Conservation (phyloP, 2,113 vertebrate genomes). For the Brachirus orientalis region DNA sequence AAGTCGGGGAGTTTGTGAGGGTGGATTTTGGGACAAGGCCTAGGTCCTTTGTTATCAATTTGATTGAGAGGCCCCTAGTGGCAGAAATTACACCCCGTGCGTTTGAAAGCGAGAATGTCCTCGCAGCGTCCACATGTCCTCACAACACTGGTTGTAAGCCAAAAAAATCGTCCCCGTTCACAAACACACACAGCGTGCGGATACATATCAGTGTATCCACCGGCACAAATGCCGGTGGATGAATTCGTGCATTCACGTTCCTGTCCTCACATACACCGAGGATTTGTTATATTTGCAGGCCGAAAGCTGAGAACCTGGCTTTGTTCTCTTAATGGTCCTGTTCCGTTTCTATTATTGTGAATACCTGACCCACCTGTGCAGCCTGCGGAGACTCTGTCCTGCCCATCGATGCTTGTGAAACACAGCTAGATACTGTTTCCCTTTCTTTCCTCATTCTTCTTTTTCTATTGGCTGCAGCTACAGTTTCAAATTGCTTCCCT, state of each 20-base stretch:
- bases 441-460: constrained; percentile 50
- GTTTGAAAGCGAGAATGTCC: too few species aligned
- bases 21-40: too few species aligned
- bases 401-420: constrained; percentile 39
- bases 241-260: background rate
- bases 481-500: constrained; percentile 73
- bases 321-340: constrained; percentile 74
- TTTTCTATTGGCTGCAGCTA: constrained; percentile 48
- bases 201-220: background rate
- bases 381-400: constrained; percentile 53
- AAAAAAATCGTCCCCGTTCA: too few species aligned
- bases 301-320: constrained; percentile 58
- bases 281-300: constrained; percentile 48
- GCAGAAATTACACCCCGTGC: too few species aligned
- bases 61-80: too few species aligned
- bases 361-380: constrained; percentile 75
- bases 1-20: too few species aligned
- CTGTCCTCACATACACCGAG: constrained; percentile 14
- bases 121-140: too few species aligned
- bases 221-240: background rate
- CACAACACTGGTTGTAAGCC: too few species aligned
- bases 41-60: too few species aligned
- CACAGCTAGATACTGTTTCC: constrained; percentile 62
- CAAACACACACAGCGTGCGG: too few species aligned
- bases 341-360: constrained; percentile 72